These are phyloP conservation scores for Stenodera caucasica DNA, from an alignment of 2,888 invertebrate genomes.

Conservation along the genomic window DNA sequence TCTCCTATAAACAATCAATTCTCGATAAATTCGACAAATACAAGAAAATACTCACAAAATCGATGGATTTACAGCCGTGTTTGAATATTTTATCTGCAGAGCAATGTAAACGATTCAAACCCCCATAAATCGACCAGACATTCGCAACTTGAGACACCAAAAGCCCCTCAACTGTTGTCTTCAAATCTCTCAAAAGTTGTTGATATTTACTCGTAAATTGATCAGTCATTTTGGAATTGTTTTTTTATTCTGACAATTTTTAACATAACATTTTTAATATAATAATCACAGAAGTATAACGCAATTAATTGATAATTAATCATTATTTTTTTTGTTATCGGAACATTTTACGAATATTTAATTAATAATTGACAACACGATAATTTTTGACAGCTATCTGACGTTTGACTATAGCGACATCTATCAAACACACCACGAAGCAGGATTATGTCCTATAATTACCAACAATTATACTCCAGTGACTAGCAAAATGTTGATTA, in stretches of 20 bases:
- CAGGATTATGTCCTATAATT: background rate
- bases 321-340: background rate
- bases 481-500: background rate
- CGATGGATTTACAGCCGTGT: slow-evolving; percentile 57
- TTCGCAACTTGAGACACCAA: slow-evolving; percentile 61
- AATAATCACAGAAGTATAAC: background rate
- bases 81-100: slow-evolving; percentile 61
- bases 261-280: background rate
- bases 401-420: background rate
- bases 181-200: slow-evolving; percentile 59
- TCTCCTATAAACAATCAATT: slow-evolving; percentile 52
- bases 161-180: slow-evolving; percentile 62
- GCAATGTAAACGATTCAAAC: slow-evolving; percentile 60
- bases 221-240: slow-evolving; percentile 8
- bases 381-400: background rate
- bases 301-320: background rate
- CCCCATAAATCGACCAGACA: slow-evolving; percentile 65
- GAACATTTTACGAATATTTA: background rate
- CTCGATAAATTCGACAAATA: background rate
- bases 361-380: background rate
- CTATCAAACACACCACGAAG: background rate
- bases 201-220: slow-evolving; percentile 50
- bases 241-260: background rate
- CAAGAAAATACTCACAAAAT: slow-evolving; percentile 13
- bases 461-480: background rate